Evolutionary conservation across 1,140 invertebrate genomes (phyloP).

Genomic region (Calycopis cecrops): DNA sequence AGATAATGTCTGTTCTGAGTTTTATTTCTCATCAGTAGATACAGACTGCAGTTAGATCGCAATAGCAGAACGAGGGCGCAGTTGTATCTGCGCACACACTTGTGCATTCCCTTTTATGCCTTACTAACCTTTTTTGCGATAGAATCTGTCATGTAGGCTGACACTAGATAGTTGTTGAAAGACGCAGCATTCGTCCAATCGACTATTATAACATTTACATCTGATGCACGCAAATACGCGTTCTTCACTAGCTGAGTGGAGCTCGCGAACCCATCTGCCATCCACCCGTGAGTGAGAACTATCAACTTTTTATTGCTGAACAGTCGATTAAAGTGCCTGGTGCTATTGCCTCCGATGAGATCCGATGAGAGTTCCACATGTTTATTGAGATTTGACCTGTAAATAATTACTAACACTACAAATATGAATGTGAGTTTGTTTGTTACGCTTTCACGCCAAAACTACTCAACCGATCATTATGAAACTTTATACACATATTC

Average conservation of each 20-base stretch:
- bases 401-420: no score
- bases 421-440: no score
- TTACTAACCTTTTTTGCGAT: slow-evolving; percentile 21
- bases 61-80: no score
- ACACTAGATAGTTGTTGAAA: slow-evolving; percentile 14
- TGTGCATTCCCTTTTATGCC: no score
- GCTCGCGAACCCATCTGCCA: slow-evolving; percentile 11
- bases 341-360: background rate
- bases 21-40: no score
- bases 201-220: slow-evolving; percentile 23
- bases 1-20: no score
- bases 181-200: slow-evolving; percentile 19
- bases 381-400: background rate
- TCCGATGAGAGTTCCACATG: background rate
- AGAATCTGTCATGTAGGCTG: slow-evolving; percentile 10
- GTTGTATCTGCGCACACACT: no score
- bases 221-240: slow-evolving; percentile 17
- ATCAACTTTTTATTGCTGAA: slow-evolving; percentile 15
- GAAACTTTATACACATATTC: no score
- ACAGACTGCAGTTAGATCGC: no score
- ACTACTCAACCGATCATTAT: no score
- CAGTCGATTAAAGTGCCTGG: background rate
- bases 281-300: slow-evolving; percentile 24
- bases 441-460: no score
- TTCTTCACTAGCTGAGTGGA: slow-evolving; percentile 22